These are phyloP conservation scores for Solea solea DNA, from an alignment of 2,113 vertebrate genomes.

Conservation along the genomic window DNA sequence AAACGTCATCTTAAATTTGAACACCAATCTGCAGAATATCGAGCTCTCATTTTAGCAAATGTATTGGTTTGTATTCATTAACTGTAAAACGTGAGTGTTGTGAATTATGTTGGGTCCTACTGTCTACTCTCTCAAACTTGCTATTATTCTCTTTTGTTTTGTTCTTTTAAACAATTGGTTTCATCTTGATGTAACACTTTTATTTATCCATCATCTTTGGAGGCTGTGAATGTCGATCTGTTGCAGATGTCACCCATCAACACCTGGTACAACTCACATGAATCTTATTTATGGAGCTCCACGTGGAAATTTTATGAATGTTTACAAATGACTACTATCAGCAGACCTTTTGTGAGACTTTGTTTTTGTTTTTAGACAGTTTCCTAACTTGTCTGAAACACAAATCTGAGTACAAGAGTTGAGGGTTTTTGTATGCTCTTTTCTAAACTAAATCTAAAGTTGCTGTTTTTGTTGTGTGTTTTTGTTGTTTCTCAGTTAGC, in stretches of 20 bases:
- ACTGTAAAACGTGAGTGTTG: conserved; percentile 24
- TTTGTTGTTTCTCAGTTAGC: not conserved
- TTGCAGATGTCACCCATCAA: conserved; percentile 12
- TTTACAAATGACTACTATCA: conserved; percentile 71
- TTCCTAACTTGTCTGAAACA: conserved; percentile 47
- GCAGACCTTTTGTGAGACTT: conserved; percentile 26
- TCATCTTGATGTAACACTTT: conserved; percentile 31
- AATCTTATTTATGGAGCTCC: conserved; percentile 40
- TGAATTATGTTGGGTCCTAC: conserved; percentile 31
- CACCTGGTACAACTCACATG: conserved; percentile 31
- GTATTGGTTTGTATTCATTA: conserved; percentile 5
- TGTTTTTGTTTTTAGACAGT: conserved; percentile 48
- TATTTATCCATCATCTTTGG: conserved; percentile 19
- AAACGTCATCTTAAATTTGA: conserved; percentile 35
- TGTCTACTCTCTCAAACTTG: conserved; percentile 21
- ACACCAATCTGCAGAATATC: conserved; percentile 22
- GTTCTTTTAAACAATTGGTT: conserved; percentile 15
- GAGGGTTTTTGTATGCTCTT: conserved; percentile 32
- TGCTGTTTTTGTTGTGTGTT: conserved; percentile 2
- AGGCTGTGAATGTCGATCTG: conserved; percentile 26
- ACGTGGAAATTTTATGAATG: conserved; percentile 56
- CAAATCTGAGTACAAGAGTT: conserved; percentile 1
- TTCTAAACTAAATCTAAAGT: conserved; percentile 29
- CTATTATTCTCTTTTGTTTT: conserved; percentile 17
- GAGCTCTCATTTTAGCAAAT: conserved; percentile 34